phyloP scores from a whole-genome alignment of 2,888 invertebrate genomes.

The Caenorhabditis doughertyi region DNA sequence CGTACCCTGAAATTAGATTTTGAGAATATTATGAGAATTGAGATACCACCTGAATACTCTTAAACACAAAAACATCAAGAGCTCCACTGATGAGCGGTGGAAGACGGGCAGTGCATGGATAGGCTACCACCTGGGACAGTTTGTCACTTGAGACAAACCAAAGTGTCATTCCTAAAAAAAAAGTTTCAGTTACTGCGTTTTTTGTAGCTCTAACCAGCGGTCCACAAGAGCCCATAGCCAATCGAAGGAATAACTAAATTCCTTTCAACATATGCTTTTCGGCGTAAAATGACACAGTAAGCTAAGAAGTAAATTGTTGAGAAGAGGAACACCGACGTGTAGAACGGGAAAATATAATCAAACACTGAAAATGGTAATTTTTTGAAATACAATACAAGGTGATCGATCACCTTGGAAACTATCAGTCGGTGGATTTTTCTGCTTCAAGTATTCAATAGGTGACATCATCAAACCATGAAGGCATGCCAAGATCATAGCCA shows the following conservation, averaged over 20 bases:
- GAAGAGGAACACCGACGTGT: slow-evolving; percentile 77
- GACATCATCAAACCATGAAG: slow-evolving; percentile 80
- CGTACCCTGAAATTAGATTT: slow-evolving; percentile 58
- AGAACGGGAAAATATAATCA: slow-evolving; percentile 81
- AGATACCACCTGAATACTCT: slow-evolving; percentile 71
- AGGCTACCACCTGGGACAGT: slow-evolving; percentile 84
- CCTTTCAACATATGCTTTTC: slow-evolving; percentile 68
- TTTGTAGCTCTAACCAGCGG: slow-evolving; percentile 27
- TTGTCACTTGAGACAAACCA: slow-evolving; percentile 84
- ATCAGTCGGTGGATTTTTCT: slow-evolving; percentile 68
- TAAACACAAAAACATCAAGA: slow-evolving; percentile 77
- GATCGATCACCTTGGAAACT: slow-evolving; percentile 27
- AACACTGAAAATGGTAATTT: slow-evolving; percentile 70
- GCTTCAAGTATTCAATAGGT: slow-evolving; percentile 76
- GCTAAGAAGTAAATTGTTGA: slow-evolving; percentile 78
- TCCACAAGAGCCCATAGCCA: slow-evolving; percentile 77
- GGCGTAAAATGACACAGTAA: slow-evolving; percentile 73
- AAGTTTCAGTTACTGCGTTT: not conserved
- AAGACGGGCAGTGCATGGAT: slow-evolving; percentile 84
- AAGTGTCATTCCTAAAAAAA: slow-evolving; percentile 80
- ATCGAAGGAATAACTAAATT: slow-evolving; percentile 76
- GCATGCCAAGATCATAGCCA: slow-evolving; percentile 75
- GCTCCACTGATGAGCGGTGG: slow-evolving; percentile 79
- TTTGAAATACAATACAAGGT: no score
- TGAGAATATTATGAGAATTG: not conserved